Base-by-base conservation (phyloP, 2,113 vertebrate genomes). In the Peromyscus californicus region DNA sequence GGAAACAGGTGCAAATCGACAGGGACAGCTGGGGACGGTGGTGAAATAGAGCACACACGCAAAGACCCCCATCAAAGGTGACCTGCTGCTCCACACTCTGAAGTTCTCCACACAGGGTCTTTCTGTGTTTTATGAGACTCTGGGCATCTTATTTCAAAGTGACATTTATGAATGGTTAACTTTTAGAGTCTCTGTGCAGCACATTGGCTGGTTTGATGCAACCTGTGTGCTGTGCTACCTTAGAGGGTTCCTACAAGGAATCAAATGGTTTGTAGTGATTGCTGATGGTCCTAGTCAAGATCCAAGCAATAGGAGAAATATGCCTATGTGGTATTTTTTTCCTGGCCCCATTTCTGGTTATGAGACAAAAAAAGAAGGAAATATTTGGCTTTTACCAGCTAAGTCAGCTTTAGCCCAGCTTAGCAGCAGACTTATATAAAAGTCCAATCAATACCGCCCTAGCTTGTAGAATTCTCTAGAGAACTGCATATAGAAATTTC, bases 381-480 rank as follows among this genome's bases (percentile, higher is more conserved):
- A 36, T 54, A 45, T 93, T 97, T 96, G 59, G 36, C 90, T 95
- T 65, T 91, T 91, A 92, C 93, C 69, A 94, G 42, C 4, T 48
- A 76, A 65, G n/a, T 94, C 79, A 93, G 48, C 75, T 96, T 97
- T 87, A 91, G 91, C 79, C 95, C 85, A 94, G 86, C 75, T 57
- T 80, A 88, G 59, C 29, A 70, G 65, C 63, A 90, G 83, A 96
- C 86, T 96, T 88, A 90, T 85, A 85, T 82, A 91, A 94, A 98
- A 97, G 78, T 31, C 74, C 92, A 96, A 97, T 97, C 97, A 89
- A 96, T 94, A 97, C 39, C 93, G 29, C 8, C 24, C 61, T 91
- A 91, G 74, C 72, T 94, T 57, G 72, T 96, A 96, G 83, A 96
- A 96, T 42, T 94, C 89, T 45, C 75, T 76, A 13, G 51, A 21